Percentiles rank a stretch among this genome's conserved stretches.
Evolutionary conservation across 2,797 vertebrate species (phyloP).

Genomic region (Malurus splendens): DNA sequence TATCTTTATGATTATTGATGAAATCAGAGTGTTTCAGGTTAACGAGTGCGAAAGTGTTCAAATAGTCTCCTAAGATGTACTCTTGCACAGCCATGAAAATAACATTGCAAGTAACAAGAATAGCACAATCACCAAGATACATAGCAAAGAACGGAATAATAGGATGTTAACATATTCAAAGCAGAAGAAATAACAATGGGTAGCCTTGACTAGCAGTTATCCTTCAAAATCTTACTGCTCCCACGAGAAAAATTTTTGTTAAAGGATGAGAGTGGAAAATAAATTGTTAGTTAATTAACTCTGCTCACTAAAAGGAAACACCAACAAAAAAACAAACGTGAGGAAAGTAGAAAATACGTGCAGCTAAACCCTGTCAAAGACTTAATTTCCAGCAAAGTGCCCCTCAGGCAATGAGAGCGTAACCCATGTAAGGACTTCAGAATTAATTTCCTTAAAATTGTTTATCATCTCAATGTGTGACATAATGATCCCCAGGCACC

Average conservation of each 20-base stretch:
- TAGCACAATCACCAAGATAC: not conserved
- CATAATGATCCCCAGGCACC: constrained; percentile 23
- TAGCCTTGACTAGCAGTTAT: constrained; percentile 47
- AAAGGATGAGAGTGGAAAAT: constrained; percentile 28
- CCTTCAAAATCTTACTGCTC: constrained; percentile 36
- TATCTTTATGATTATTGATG: not conserved
- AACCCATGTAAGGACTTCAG: not conserved
- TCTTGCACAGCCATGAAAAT: not conserved
- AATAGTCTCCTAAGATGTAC: not conserved
- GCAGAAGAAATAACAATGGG: constrained; percentile 22
- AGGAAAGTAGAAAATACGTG: not conserved
- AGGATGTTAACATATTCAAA: constrained; percentile 35
- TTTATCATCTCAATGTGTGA: constrained; percentile 12
- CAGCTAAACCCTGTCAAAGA: not conserved
- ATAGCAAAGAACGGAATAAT: constrained; percentile 7
- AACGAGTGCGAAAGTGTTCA: not conserved
- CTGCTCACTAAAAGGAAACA: constrained; percentile 9
- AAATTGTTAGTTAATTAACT: constrained; percentile 32
- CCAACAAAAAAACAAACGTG: not conserved
- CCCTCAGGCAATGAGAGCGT: not conserved
- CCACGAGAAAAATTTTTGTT: constrained; percentile 21
- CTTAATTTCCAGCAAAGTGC: not conserved
- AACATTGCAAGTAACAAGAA: not conserved
- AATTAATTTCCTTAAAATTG: constrained; percentile 42
- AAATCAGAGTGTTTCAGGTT: not conserved